These are phyloP conservation scores for Acipenser ruthenus DNA, from an alignment of 2,797 vertebrate genomes.

Conservation along the genomic window DNA sequence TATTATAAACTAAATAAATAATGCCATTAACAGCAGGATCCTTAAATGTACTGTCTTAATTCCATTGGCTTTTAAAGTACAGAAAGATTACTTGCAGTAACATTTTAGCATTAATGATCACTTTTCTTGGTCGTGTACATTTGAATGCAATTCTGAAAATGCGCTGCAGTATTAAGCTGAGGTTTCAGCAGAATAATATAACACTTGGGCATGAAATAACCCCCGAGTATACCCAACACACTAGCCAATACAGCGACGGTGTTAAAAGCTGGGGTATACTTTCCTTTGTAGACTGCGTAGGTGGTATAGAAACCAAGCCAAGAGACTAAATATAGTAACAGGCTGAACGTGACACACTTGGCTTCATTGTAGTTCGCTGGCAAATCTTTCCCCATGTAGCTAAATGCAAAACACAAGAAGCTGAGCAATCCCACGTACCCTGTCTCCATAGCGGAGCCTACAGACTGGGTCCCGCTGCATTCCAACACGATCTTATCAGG, in stretches of 20 bases:
- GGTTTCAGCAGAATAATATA: slow-evolving; percentile 49
- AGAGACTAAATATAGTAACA: slow-evolving; percentile 49
- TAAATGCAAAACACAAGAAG: slow-evolving; percentile 45
- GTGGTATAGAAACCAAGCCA: slow-evolving; percentile 38
- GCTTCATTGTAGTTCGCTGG: slow-evolving; percentile 62
- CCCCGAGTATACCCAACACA: slow-evolving; percentile 40
- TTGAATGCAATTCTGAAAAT: slow-evolving; percentile 57
- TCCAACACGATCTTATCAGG: slow-evolving; percentile 36
- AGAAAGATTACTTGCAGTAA: no score
- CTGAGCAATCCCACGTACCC: slow-evolving; percentile 39
- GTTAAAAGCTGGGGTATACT: slow-evolving; percentile 20
- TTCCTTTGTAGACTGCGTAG: slow-evolving; percentile 27
- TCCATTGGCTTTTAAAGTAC: no score
- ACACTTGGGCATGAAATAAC: slow-evolving; percentile 53
- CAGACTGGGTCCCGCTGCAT: slow-evolving; percentile 18
- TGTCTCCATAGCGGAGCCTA: slow-evolving; percentile 7
- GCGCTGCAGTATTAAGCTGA: slow-evolving; percentile 41
- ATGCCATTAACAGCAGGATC: no score
- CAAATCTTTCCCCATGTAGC: slow-evolving; percentile 58
- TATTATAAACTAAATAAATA: no score
- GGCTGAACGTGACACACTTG: slow-evolving; percentile 54
- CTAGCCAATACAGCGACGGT: slow-evolving; percentile 22
- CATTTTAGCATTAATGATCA: no score
- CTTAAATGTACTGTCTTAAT: no score
- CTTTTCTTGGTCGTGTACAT: slow-evolving; percentile 34